Conservation (phyloP, 1,140 invertebrate genomes). For the Cyrtorhinus lividipennis region DNA sequence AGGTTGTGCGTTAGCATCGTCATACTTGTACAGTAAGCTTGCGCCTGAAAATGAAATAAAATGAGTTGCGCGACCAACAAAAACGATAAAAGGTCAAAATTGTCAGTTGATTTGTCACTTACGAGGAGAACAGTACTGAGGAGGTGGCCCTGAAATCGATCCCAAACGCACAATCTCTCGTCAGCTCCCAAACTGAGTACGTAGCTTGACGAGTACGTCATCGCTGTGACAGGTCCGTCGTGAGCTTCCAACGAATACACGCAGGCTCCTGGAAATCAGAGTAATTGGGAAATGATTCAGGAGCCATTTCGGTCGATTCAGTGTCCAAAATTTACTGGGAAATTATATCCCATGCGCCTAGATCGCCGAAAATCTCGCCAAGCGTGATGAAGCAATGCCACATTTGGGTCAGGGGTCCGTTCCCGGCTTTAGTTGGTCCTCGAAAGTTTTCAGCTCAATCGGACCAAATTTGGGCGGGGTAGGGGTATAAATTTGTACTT, state of each 20-base stretch:
- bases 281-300: too few species aligned
- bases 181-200: conserved; percentile 75
- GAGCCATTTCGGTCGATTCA: too few species aligned
- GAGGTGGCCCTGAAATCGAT: conserved; percentile 83
- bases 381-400: too few species aligned
- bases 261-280: conserved; percentile 62
- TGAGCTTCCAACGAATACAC: conserved; percentile 86
- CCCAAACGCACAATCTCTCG: conserved; percentile 87
- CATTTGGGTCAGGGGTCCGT: too few species aligned
- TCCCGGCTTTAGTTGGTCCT: too few species aligned
- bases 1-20: conserved; percentile 51
- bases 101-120: conserved; percentile 22
- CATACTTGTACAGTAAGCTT: conserved; percentile 44
- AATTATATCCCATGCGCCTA: too few species aligned
- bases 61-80: too few species aligned
- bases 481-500: too few species aligned
- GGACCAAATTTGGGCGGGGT: too few species aligned
- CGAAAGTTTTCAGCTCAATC: too few species aligned
- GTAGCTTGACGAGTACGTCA: conserved; percentile 79
- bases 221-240: conserved; percentile 64
- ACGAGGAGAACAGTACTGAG: conserved; percentile 53
- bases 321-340: too few species aligned
- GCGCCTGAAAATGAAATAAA: conserved; percentile 31
- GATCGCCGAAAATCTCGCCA: too few species aligned
- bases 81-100: background rate